phyloP scores from a whole-genome alignment of 2,113 vertebrate genomes.

The Nesoenas mayeri region DNA sequence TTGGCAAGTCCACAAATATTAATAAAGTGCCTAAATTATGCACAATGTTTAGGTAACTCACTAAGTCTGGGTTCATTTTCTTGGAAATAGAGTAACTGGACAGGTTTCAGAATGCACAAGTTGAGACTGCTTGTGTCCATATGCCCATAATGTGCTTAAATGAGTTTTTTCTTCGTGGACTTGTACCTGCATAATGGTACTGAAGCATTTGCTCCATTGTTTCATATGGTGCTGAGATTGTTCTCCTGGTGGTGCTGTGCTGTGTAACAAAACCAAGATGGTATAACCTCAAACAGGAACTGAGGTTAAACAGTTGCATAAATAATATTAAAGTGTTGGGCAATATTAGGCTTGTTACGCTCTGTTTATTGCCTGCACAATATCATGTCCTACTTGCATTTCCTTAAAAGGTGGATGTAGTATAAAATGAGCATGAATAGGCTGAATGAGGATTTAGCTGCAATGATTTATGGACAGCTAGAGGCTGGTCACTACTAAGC shows the following conservation, averaged over 20 bases:
- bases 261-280: not conserved
- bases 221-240: not conserved
- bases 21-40: not conserved
- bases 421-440: not conserved
- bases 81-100: not conserved
- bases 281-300: not conserved
- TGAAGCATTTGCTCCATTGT: not conserved
- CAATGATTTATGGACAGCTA: not conserved
- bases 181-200: not conserved
- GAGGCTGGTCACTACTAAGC: fast-evolving
- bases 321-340: not conserved
- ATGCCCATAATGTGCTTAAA: not conserved
- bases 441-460: not conserved
- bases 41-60: not conserved
- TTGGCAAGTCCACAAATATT: not conserved
- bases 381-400: not conserved
- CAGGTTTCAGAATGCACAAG: not conserved
- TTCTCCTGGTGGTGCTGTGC: not conserved
- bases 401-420: not conserved
- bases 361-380: not conserved
- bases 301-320: not conserved
- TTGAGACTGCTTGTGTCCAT: not conserved
- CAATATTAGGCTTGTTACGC: not conserved
- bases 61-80: not conserved
- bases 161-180: not conserved